A percentile compares a stretch with the other conserved stretches of the same genome.
Evolutionary conservation across 2,888 invertebrate genomes (phyloP).

Genomic region (Apodemia duryi): DNA sequence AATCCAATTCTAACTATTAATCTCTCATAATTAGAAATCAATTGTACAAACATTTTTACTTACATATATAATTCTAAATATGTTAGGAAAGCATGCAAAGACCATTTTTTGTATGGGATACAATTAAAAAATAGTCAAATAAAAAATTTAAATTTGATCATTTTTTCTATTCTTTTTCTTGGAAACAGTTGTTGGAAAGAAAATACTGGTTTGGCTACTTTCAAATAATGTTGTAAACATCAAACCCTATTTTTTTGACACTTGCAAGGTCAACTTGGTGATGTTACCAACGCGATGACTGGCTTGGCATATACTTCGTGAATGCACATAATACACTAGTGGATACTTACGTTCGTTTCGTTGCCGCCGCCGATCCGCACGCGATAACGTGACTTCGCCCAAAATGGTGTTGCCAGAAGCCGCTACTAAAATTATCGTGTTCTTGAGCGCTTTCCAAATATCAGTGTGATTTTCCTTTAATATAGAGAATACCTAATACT

Average conservation of each 20-base stretch:
- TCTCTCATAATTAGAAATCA: too few species aligned
- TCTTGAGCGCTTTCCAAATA: conserved; percentile 59
- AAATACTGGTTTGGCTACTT: not conserved
- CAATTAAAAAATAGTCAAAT: not conserved
- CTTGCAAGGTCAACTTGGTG: conserved; percentile 19
- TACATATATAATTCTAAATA: not conserved
- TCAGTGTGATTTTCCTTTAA: conserved; percentile 71
- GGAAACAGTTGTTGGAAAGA: not conserved
- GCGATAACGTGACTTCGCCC: not conserved
- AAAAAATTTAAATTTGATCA: not conserved
- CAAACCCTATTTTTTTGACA: too few species aligned
- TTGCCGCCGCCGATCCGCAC: conserved; percentile 36
- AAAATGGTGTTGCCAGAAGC: conserved; percentile 11
- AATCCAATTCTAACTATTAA: too few species aligned
- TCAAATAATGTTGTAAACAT: not conserved
- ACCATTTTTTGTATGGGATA: not conserved
- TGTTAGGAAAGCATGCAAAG: not conserved
- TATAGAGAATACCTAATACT: conserved; percentile 57
- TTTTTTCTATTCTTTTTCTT: not conserved
- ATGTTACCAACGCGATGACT: conserved; percentile 34
- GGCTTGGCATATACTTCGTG: conserved; percentile 38
- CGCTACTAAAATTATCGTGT: conserved; percentile 12
- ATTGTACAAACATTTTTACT: not conserved
- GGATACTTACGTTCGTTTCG: conserved; percentile 73
- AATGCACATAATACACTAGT: conserved; percentile 66